Evolutionary conservation across 2,113 vertebrate species (phyloP).

Genomic region (Calypte anna): DNA sequence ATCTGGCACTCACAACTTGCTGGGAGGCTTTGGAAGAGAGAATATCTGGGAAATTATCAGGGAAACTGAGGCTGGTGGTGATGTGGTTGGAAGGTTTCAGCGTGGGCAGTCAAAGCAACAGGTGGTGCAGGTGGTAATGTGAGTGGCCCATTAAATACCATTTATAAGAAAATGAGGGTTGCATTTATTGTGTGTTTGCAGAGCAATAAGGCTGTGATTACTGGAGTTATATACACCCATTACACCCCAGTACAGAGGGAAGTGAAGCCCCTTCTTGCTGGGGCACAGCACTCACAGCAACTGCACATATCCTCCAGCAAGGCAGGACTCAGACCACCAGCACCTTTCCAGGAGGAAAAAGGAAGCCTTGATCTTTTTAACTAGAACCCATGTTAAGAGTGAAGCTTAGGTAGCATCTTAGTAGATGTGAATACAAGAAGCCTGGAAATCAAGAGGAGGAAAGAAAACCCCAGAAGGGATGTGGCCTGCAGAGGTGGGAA

Average conservation of each 20-base stretch:
- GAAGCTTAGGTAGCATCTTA: neutral
- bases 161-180: neutral
- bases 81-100: neutral
- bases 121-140: neutral
- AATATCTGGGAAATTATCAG: neutral
- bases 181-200: neutral
- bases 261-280: neutral
- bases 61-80: neutral
- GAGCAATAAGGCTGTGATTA: neutral
- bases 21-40: neutral
- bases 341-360: neutral
- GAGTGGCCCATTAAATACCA: fast-evolving
- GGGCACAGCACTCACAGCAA: neutral
- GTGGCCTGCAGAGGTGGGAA: neutral
- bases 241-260: neutral
- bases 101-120: neutral
- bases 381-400: neutral
- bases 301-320: fast-evolving
- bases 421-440: neutral
- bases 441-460: neutral
- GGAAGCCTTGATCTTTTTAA: neutral
- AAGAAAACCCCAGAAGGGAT: neutral
- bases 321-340: neutral
- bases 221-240: neutral
- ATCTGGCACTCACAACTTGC: fast-evolving